Percentiles rank a stretch among this genome's conserved stretches.
Evolutionary conservation across 2,888 invertebrate species (phyloP).

Genomic region (Tetragnatha montana): DNA sequence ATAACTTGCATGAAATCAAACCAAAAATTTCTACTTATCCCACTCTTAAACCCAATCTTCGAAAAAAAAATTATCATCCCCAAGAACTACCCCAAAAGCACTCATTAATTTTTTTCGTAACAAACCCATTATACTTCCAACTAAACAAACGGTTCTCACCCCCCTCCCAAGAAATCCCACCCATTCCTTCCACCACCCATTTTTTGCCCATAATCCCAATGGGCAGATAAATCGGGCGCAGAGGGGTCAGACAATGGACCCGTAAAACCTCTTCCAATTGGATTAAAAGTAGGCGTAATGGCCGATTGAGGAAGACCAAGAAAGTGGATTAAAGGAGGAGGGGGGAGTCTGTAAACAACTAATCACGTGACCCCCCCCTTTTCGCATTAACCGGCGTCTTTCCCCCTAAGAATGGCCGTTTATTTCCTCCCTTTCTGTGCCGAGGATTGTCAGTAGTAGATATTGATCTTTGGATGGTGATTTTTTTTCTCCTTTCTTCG

Average conservation of each 20-base stretch:
- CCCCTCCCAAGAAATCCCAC: not conserved
- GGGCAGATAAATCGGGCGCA: slow-evolving; percentile 15
- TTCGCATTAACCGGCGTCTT: slow-evolving; percentile 12
- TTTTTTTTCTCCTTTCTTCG: not conserved
- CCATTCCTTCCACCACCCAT: not conserved
- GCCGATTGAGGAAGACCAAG: slow-evolving; percentile 47
- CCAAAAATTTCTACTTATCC: too few relatives aligned
- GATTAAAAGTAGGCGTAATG: slow-evolving; percentile 64
- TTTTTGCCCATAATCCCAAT: too few relatives aligned
- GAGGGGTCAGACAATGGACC: slow-evolving; percentile 9
- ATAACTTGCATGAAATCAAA: too few relatives aligned
- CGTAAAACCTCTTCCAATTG: slow-evolving; percentile 45
- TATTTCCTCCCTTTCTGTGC: not conserved
- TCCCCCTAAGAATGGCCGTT: not conserved
- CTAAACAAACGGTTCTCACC: too few relatives aligned
- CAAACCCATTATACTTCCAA: too few relatives aligned
- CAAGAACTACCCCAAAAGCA: too few relatives aligned
- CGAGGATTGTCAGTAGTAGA: not conserved
- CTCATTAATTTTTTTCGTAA: too few relatives aligned
- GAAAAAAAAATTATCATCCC: too few relatives aligned
- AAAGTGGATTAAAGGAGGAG: slow-evolving; percentile 58
- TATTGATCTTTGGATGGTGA: not conserved
- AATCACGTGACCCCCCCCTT: slow-evolving; percentile 15
- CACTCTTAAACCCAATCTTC: too few relatives aligned
- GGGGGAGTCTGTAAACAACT: slow-evolving; percentile 59